Percentiles rank a stretch among this genome's conserved stretches.
These are phyloP conservation scores for Phrynosoma platyrhinos DNA, from an alignment of 2,113 vertebrate species.

Conservation along the genomic window DNA sequence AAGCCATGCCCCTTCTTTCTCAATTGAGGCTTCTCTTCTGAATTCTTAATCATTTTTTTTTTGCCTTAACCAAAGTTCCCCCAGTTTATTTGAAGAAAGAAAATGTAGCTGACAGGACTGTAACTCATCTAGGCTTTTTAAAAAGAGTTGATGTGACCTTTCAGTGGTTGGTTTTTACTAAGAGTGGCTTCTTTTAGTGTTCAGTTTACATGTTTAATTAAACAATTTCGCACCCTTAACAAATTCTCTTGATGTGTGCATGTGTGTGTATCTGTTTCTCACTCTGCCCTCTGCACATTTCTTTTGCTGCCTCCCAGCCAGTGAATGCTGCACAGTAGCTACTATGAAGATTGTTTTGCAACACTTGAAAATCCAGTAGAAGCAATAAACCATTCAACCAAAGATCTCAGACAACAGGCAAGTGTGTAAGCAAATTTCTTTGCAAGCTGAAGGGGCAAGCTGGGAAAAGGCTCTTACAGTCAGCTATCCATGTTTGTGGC, in stretches of 20 bases:
- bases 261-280: constrained; percentile 49
- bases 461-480: neutral
- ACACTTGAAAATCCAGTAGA: constrained; percentile 46
- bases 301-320: constrained; percentile 44
- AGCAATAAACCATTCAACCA: constrained; percentile 53
- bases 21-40: neutral
- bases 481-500: too few relatives aligned
- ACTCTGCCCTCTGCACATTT: neutral
- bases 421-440: constrained; percentile 40
- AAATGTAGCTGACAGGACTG: too few relatives aligned
- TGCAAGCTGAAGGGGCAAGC: constrained; percentile 24
- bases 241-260: constrained; percentile 51
- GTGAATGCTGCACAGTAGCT: constrained; percentile 55
- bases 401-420: constrained; percentile 18
- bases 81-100: neutral
- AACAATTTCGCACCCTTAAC: neutral
- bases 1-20: neutral
- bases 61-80: neutral
- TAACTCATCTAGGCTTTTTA: neutral
- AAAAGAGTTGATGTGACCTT: neutral
- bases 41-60: neutral
- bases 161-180: neutral
- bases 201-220: neutral
- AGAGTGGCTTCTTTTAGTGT: neutral
- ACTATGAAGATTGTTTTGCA: constrained; percentile 60